Conservation (phyloP, 2,888 invertebrate genomes). For the Salpingus planirostris region DNA sequence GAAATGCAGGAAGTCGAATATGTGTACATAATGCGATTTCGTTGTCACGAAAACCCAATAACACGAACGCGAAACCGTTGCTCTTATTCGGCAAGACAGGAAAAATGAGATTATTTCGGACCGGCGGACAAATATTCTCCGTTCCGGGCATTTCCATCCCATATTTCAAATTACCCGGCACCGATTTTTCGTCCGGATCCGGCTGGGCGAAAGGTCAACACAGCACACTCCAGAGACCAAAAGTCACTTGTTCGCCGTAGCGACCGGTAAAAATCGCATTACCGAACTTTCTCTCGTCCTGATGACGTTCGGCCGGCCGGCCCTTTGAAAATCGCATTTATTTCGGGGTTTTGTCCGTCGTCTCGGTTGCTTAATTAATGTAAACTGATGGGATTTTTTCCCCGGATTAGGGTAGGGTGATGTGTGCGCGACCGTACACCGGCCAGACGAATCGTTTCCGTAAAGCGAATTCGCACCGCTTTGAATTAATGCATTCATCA, state of each 20-base stretch:
- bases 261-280: too few species aligned
- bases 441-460: background rate
- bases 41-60: conserved; percentile 16
- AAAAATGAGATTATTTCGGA: conserved; percentile 21
- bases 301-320: too few species aligned
- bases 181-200: conserved; percentile 17
- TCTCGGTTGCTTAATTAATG: too few species aligned
- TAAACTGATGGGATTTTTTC: too few species aligned
- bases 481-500: conserved; percentile 5
- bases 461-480: background rate
- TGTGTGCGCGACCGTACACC: too few species aligned
- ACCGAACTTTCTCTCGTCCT: too few species aligned
- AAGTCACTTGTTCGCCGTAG: background rate
- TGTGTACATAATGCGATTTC: conserved; percentile 10
- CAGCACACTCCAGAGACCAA: conserved; percentile 1
- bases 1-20: background rate
- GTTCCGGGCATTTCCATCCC: conserved; percentile 14
- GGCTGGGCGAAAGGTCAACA: conserved; percentile 17
- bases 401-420: too few species aligned
- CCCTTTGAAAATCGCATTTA: too few species aligned
- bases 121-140: conserved; percentile 16
- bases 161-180: conserved; percentile 20
- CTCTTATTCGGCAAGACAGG: conserved; percentile 17
- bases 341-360: too few species aligned
- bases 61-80: conserved; percentile 16